These are phyloP conservation scores for Alosa alosa DNA, from an alignment of 2,113 vertebrate genomes.

Conservation along the genomic window DNA sequence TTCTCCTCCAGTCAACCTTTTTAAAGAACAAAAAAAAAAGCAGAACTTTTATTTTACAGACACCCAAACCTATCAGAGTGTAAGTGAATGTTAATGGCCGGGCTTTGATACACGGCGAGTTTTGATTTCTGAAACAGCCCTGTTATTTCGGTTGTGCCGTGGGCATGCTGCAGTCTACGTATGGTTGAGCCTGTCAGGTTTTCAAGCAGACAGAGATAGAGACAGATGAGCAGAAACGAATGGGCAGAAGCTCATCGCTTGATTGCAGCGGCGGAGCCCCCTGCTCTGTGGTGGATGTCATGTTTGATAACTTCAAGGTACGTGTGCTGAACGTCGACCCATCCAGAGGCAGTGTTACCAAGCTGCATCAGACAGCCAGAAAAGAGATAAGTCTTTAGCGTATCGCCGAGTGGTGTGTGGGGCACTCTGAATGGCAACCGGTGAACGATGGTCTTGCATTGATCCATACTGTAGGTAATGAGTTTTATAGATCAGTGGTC, in stretches of 20 bases:
- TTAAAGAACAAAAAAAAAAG: neutral
- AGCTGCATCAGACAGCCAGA: neutral
- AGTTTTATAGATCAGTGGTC: conserved; percentile 55
- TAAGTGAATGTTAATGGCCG: neutral
- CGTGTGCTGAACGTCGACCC: neutral
- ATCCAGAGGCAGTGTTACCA: neutral
- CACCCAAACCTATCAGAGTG: neutral
- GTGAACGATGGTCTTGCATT: conserved; percentile 25
- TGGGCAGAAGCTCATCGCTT: conserved; percentile 10
- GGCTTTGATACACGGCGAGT: neutral
- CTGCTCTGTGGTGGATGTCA: neutral
- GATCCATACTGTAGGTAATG: conserved; percentile 40
- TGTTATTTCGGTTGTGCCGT: conserved; percentile 21
- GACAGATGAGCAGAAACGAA: conserved; percentile 21
- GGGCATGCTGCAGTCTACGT: neutral
- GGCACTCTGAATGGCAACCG: neutral
- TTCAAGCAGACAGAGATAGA: neutral
- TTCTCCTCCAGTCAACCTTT: conserved; percentile 1
- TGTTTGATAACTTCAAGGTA: conserved; percentile 10
- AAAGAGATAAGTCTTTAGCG: neutral
- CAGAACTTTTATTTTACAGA: neutral
- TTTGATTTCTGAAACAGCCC: neutral
- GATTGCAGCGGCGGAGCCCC: neutral
- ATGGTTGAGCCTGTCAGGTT: neutral
- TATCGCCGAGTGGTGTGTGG: neutral